Percentiles rank a stretch among this genome's conserved stretches.
Evolutionary conservation across 23 tunicate species (phyloP).

Genomic region (Trididemnum nubilum): DNA sequence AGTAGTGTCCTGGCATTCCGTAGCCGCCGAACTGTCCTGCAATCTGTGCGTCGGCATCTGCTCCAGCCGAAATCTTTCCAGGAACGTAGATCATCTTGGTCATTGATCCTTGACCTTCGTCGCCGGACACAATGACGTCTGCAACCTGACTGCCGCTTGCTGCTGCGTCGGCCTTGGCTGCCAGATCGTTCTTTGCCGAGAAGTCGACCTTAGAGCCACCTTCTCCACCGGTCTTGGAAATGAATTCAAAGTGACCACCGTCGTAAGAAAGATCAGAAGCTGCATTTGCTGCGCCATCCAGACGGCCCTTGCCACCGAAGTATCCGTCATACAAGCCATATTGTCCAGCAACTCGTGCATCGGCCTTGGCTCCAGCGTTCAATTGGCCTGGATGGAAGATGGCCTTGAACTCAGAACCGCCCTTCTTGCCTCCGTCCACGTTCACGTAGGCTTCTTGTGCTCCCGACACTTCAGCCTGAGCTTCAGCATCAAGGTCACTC

Average conservation of each 20-base stretch:
- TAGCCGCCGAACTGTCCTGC: neutral
- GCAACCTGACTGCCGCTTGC: neutral
- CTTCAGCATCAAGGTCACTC: neutral
- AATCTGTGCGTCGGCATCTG: neutral
- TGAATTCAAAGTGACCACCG: slow-evolving; percentile 2
- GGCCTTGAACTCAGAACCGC: neutral
- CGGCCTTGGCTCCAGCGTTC: neutral
- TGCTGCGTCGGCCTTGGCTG: neutral
- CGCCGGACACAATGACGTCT: neutral
- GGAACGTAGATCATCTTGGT: slow-evolving; percentile 10
- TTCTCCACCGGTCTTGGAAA: neutral
- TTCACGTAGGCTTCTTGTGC: slow-evolving; percentile 8
- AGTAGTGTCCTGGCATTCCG: slow-evolving; percentile 8
- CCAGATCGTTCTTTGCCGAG: neutral
- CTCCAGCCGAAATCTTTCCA: neutral
- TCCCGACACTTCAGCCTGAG: neutral
- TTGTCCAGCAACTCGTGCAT: neutral
- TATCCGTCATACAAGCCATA: neutral
- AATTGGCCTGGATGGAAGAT: neutral
- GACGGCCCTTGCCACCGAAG: neutral
- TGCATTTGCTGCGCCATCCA: neutral
- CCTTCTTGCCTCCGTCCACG: slow-evolving; percentile 35
- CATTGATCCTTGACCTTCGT: neutral
- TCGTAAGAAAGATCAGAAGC: neutral
- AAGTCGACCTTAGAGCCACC: neutral